Conservation (phyloP, 2,797 vertebrate genomes). For the Betta splendens region DNA sequence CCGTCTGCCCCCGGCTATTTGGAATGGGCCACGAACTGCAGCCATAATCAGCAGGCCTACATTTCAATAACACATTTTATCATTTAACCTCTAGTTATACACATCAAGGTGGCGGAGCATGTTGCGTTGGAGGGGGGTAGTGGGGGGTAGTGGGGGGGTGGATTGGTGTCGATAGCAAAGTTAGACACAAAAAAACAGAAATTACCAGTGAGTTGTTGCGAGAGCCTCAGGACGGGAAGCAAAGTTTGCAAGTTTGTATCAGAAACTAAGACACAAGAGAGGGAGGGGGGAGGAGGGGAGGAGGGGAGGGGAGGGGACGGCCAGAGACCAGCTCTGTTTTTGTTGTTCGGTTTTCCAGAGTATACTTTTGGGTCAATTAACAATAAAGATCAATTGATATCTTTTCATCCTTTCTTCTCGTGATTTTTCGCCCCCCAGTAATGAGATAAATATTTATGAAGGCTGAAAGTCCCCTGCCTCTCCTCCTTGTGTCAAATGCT, state of each 20-base stretch:
- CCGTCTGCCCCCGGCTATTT: slow-evolving; percentile 60
- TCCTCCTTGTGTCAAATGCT: slow-evolving; percentile 74
- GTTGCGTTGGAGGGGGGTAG: slow-evolving; percentile 59
- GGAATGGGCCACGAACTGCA: slow-evolving; percentile 57
- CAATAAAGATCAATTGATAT: slow-evolving; percentile 81
- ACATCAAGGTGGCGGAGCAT: slow-evolving; percentile 65
- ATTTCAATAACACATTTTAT: slow-evolving; percentile 72
- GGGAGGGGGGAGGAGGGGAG: slow-evolving; percentile 53
- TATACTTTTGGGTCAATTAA: slow-evolving; percentile 81
- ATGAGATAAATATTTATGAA: slow-evolving; percentile 84
- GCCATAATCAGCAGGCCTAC: slow-evolving; percentile 64
- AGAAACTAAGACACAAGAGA: slow-evolving; percentile 57
- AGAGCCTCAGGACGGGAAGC: slow-evolving; percentile 52
- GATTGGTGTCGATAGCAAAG: slow-evolving; percentile 63
- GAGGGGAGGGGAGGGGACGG: slow-evolving; percentile 40
- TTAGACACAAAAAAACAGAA: slow-evolving; percentile 72
- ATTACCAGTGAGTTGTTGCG: slow-evolving; percentile 57
- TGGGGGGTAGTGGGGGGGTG: neutral
- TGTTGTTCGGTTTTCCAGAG: slow-evolving; percentile 71
- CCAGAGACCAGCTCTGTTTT: slow-evolving; percentile 68
- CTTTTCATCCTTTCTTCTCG: slow-evolving; percentile 70
- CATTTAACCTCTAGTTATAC: slow-evolving; percentile 69
- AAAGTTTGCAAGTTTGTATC: slow-evolving; percentile 63
- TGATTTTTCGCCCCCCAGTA: slow-evolving; percentile 71
- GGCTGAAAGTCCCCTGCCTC: slow-evolving; percentile 76